Evolutionary conservation across 2,113 vertebrate species (phyloP).

Genomic region (Galeopterus variegatus): DNA sequence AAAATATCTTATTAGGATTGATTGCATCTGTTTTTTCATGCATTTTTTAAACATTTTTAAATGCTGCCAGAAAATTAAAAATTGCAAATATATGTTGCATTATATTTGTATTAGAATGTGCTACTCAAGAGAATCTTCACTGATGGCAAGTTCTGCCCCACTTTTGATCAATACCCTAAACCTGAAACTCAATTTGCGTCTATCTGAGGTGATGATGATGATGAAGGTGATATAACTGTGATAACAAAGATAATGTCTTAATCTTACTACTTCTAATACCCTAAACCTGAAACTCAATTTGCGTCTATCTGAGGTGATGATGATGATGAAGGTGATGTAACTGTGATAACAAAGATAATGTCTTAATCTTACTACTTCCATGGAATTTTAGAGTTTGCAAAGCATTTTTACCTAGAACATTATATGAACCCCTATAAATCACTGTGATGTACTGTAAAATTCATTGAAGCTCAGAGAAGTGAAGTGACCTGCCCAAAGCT

Average conservation of each 20-base stretch:
- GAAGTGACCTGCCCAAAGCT: not conserved
- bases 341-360: not conserved
- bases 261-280: not conserved
- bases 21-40: not conserved
- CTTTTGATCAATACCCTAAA: not conserved
- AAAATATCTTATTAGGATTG: conserved; percentile 6
- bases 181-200: not conserved
- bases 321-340: not conserved
- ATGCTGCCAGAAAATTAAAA: not conserved
- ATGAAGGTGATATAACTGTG: not conserved
- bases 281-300: not conserved
- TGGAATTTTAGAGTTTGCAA: not conserved
- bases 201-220: not conserved
- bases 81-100: not conserved
- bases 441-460: not conserved
- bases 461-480: not conserved
- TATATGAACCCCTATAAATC: not conserved
- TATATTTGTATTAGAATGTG: not conserved
- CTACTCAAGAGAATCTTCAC: not conserved
- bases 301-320: not conserved
- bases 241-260: not conserved
- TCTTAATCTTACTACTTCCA: not conserved
- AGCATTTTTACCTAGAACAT: not conserved
- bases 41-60: not conserved
- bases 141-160: no score